phyloP scores from a whole-genome alignment of 2,797 vertebrate genomes.

The Silurus lanzhouensis region DNA sequence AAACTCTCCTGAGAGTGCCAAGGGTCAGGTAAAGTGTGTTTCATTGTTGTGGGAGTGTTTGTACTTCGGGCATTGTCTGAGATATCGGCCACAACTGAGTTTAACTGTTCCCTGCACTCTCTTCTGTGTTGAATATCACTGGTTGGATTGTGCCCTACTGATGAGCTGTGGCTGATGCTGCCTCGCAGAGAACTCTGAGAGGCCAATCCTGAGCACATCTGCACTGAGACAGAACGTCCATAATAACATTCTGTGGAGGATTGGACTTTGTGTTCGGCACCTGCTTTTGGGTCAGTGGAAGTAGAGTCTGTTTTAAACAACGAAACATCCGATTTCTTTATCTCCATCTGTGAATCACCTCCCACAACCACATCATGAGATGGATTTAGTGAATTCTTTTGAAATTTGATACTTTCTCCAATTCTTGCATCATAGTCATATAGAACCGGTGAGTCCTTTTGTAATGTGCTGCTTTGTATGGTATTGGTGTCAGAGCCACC shows the following conservation, averaged over 20 bases:
- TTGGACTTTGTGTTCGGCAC: neutral
- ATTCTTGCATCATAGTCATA: neutral
- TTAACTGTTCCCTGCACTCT: constrained; percentile 6
- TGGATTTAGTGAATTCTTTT: constrained; percentile 1
- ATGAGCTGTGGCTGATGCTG: constrained; percentile 53
- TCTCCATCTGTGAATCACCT: constrained; percentile 29
- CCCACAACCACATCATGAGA: constrained; percentile 4
- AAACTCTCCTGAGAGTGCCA: constrained; percentile 40
- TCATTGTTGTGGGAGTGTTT: constrained; percentile 28
- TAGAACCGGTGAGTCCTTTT: neutral
- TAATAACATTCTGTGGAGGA: constrained; percentile 14
- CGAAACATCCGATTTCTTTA: constrained; percentile 28
- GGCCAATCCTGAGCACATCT: constrained; percentile 71
- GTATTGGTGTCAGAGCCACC: no score
- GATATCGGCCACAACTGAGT: constrained; percentile 1
- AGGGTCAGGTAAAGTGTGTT: constrained; percentile 21
- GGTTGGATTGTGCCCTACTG: constrained; percentile 35
- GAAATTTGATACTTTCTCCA: neutral
- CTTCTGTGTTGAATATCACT: constrained; percentile 49
- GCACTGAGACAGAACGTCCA: constrained; percentile 72
- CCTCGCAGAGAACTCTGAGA: constrained; percentile 66
- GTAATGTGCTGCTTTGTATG: neutral
- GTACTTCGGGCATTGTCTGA: neutral
- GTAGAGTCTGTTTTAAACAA: neutral
- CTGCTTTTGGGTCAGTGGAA: constrained; percentile 11